Evolutionary conservation across 2,888 invertebrate genomes (phyloP), one percentile per base, ranked within the genome.

Genomic region (Agapostemon virescens): DNA sequence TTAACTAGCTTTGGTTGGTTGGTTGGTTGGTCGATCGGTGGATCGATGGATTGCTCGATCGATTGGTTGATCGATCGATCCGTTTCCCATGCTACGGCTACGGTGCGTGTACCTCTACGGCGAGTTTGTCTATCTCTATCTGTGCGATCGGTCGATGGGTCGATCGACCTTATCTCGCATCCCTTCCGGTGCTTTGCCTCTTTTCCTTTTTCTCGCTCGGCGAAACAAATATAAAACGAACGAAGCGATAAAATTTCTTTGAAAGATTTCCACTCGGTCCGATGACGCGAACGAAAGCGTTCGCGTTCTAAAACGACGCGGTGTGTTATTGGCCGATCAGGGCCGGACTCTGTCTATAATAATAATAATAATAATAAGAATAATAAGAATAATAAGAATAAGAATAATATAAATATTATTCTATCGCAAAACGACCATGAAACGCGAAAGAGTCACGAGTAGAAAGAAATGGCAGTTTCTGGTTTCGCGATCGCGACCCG

Each of bases 181-280:
- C 2, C 5, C 26, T 4, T 1, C 15, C 1, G 13, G 26, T 38
- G 63, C 69, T 36, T 63, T 7, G 33, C 42, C 38, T 49, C 63
- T 33, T 42, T 67, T 36, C 45, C 23, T 79, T 36, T 20, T 23
- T 45, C 20, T 45, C 45, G 36, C 52, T 40, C 58, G 30, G 20
- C 9, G 20, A 5, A 38, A 17, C 42, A 74, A 69, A 66, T n/a
- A 66, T n/a, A 9, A 66, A 73, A 55, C 64, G 40, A 73, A 38
- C 30, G 67, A 45, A 69, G 64, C 73, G 66, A 67, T 80, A 69
- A 66, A 64, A 69, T 58, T 49, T 15, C 64, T 38, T 55, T 73
- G 11, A 64, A 30, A 68, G 23, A 23, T 38, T 52, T 26, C 52
- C 15, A 30, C 69, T 38, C 55, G 42, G 58, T 20, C 45, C 42